Percentiles rank a stretch among this genome's conserved stretches.
Evolutionary conservation across 2,888 invertebrate genomes (phyloP).

Genomic region (Dryococelus australis): DNA sequence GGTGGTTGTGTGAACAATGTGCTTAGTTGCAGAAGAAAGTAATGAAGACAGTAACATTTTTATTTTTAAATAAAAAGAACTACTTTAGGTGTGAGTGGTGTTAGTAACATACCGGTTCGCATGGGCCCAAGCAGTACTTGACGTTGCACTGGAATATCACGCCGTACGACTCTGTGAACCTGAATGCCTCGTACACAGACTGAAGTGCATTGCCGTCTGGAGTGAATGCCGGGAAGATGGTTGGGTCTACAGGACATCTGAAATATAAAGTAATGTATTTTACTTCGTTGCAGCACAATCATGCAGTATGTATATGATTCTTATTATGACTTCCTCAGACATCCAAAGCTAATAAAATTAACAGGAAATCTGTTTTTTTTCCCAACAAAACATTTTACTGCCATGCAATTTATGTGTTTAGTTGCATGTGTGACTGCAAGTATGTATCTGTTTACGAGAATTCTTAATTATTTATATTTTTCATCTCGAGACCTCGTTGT

Average conservation of each 20-base stretch:
- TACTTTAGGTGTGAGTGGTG: constrained; percentile 37
- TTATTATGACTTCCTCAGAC: not conserved
- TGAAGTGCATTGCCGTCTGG: constrained; percentile 91
- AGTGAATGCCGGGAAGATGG: constrained; percentile 91
- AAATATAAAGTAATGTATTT: constrained; percentile 43
- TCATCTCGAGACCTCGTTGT: too few relatives aligned
- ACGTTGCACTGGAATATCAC: constrained; percentile 98
- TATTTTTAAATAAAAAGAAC: too few relatives aligned
- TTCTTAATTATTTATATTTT: too few relatives aligned
- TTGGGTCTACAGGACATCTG: constrained; percentile 90
- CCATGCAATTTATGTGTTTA: too few relatives aligned
- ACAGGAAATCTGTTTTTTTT: too few relatives aligned
- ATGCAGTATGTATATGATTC: not conserved
- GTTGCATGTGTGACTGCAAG: too few relatives aligned
- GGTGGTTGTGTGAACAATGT: too few relatives aligned
- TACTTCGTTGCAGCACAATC: not conserved
- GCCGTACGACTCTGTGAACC: constrained; percentile 95
- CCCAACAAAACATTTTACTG: too few relatives aligned
- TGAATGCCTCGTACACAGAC: constrained; percentile 92
- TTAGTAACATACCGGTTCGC: constrained; percentile 78
- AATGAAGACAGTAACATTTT: too few relatives aligned
- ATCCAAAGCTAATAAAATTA: too few relatives aligned
- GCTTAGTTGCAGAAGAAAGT: too few relatives aligned
- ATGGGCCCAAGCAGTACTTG: constrained; percentile 93
- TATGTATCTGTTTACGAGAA: too few relatives aligned